These are phyloP conservation scores for Rana temporaria DNA, from an alignment of 2,113 vertebrate genomes.

Conservation along the genomic window DNA sequence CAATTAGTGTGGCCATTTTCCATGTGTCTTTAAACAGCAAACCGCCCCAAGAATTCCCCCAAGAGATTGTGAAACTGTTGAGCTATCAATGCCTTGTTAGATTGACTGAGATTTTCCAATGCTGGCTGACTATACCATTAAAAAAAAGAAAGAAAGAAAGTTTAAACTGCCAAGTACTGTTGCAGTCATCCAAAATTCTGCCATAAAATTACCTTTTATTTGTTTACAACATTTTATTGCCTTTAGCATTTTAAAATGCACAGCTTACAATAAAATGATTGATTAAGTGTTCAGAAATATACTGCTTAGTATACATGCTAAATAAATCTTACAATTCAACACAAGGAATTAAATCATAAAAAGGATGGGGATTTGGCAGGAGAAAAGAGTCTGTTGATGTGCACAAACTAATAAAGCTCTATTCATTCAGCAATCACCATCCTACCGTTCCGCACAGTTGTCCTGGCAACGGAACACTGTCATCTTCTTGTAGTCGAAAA, in stretches of 20 bases:
- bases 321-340: not conserved
- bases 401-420: constrained; percentile 40
- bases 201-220: not conserved
- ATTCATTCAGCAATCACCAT: constrained; percentile 39
- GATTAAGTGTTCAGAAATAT: constrained; percentile 8
- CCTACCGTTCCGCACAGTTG: constrained; percentile 97
- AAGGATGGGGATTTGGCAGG: constrained; percentile 20
- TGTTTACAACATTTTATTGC: not conserved
- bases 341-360: constrained; percentile 13
- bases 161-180: constrained; percentile 9
- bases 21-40: constrained; percentile 8
- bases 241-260: constrained; percentile 2
- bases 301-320: constrained; percentile 8
- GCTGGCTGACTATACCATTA: not conserved
- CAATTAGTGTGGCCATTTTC: not conserved
- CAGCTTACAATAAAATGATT: not conserved
- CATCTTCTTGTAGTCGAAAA: constrained; percentile 99
- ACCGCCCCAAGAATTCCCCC: constrained; percentile 10
- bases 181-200: not conserved
- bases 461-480: constrained; percentile 98
- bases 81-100: not conserved
- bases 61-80: not conserved
- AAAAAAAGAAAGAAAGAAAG: not conserved
- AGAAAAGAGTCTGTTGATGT: not conserved
- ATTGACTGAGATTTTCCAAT: not conserved